phyloP scores from a whole-genome alignment of 2,113 vertebrate genomes.

The Esox niger region DNA sequence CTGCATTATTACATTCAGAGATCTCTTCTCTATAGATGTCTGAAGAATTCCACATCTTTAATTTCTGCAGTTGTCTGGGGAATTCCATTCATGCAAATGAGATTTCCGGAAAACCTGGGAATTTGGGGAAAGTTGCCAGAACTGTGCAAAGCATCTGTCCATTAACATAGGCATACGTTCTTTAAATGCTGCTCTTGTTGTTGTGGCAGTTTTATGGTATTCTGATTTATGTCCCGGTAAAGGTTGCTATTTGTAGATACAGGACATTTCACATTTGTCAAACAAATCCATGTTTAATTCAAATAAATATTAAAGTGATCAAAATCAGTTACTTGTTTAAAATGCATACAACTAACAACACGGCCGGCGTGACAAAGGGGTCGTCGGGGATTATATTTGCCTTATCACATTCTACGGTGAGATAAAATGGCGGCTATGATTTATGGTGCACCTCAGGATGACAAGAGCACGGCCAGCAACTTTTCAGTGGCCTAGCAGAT shows the following conservation, averaged over 20 bases:
- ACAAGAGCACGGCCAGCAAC: slow-evolving; percentile 57
- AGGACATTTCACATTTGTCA: neutral
- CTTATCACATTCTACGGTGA: slow-evolving; percentile 58
- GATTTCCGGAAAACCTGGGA: no score
- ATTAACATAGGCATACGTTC: no score
- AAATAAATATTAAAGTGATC: neutral
- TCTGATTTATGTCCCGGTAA: no score
- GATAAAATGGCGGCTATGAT: slow-evolving; percentile 67
- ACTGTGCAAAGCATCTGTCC: no score
- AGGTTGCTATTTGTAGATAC: no score
- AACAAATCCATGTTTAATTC: neutral
- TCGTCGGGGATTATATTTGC: slow-evolving; percentile 63
- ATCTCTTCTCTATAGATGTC: neutral
- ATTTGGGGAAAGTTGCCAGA: no score
- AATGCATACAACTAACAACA: slow-evolving; percentile 8
- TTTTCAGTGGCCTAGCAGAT: slow-evolving; percentile 49
- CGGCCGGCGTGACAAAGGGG: slow-evolving; percentile 55
- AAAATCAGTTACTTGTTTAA: slow-evolving; percentile 16
- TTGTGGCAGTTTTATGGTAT: no score
- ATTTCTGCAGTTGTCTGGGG: no score
- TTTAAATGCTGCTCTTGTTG: no score
- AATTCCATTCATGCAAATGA: no score
- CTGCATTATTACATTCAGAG: slow-evolving; percentile 11
- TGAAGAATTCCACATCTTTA: neutral
- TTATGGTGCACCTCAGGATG: slow-evolving; percentile 64